Base-by-base conservation (phyloP, 1,140 invertebrate genomes). In the Mylabris phalerata region DNA sequence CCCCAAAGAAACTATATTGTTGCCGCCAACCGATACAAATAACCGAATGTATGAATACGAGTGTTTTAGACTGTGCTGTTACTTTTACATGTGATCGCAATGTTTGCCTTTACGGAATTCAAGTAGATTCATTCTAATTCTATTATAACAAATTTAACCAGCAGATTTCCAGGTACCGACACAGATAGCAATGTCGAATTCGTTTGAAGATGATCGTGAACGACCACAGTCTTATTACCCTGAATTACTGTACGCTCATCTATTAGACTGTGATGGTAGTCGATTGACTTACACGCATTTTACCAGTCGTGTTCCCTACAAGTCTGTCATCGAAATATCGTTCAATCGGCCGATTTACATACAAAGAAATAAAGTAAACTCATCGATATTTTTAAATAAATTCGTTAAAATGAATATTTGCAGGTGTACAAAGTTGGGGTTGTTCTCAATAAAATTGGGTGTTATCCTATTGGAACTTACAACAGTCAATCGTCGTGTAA, bases 201-300 rank as follows among this genome's bases (percentile, higher is more conserved):
- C 4, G 4, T 32, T 32, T 5, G 32, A 32, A 32, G 32, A 32
- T 32, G 67, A 75, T 57, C 68, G 72, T 41, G 69, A 67, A 41
- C 67, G 65, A 25, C 63, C 61, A 41, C 69, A 74, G n/a, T 45
- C 54, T 3, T 72, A 70, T 50, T 90, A 90, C 73, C 83, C 83
- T 0, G 88, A 91, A 76, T 80, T 89, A 51, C 78, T 90, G 32
- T 90, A 90, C 68, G 87, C 88, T 9, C 86, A 89, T 75, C 76
- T 90, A 32, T 76, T 89, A 59, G 88, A 90, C 74, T 82, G 82
- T 26, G 86, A 88, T 69, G 86, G 85, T 6, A 84, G 82, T 40
- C 75, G 88, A 3, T 79, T 91, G 55, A 88, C 88, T 1, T 89
- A 89, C 70, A 89, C 87, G 6, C 87, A 91, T 72, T 89, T 86